Percentiles rank a stretch among this genome's conserved stretches.
phyloP scores from a whole-genome alignment of 2,113 vertebrate species.

The Columba livia region DNA sequence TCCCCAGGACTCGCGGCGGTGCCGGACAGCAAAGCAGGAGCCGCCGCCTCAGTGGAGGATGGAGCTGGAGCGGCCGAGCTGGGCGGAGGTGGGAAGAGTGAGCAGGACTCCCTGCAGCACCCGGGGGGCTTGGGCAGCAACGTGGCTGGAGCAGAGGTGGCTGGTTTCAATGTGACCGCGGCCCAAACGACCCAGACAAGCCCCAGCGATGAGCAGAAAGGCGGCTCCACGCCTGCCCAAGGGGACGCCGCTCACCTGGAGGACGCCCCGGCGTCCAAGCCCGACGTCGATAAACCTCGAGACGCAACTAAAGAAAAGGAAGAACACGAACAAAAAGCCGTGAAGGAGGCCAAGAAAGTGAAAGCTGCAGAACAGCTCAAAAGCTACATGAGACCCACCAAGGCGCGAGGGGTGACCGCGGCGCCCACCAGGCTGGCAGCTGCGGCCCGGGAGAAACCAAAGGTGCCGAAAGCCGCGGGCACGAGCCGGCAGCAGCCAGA shows the following conservation, averaged over 20 bases:
- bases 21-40: neutral
- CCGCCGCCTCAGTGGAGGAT: neutral
- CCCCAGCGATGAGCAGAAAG: neutral
- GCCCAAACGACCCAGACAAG: neutral
- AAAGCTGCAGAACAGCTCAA: conserved; percentile 60
- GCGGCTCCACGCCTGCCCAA: neutral
- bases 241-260: neutral
- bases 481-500: conserved; percentile 8
- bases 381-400: conserved; percentile 82
- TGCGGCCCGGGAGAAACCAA: conserved; percentile 4
- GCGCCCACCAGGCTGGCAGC: neutral
- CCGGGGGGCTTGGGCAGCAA: neutral
- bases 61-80: neutral
- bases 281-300: neutral
- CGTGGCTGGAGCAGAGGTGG: neutral
- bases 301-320: neutral
- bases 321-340: neutral
- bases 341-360: neutral
- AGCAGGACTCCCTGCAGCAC: neutral
- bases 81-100: neutral
- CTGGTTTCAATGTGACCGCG: neutral
- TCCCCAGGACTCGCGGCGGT: neutral
- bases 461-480: neutral
- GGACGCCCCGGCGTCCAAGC: accelerated
- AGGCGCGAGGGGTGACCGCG: conserved; percentile 58